Evolutionary conservation across 2,797 vertebrate genomes (phyloP).

Genomic region (Carcharodon carcharias): DNA sequence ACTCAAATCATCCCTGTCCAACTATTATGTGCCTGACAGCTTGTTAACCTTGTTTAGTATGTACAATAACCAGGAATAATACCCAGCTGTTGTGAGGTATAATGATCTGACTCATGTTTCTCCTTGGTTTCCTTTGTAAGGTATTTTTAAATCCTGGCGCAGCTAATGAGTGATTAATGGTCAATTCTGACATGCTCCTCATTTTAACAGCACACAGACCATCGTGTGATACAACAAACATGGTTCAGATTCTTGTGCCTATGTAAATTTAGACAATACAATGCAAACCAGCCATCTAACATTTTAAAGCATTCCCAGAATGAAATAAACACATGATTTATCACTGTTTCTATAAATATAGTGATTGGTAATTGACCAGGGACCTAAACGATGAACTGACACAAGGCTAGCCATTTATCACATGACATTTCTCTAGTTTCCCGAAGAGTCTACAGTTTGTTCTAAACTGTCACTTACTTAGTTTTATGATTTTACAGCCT

Average conservation of each 20-base stretch:
- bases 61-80: neutral
- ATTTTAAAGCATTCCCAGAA: neutral
- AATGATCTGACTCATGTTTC: neutral
- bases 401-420: constrained; percentile 6
- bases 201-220: neutral
- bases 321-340: constrained; percentile 22
- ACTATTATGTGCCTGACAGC: neutral
- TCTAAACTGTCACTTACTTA: neutral
- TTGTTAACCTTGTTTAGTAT: neutral
- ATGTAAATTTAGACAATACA: constrained; percentile 33
- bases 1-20: neutral
- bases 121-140: neutral
- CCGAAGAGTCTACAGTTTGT: neutral
- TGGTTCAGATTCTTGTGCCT: neutral
- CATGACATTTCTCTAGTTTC: neutral
- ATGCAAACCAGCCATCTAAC: neutral
- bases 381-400: neutral
- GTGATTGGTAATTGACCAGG: neutral
- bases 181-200: neutral
- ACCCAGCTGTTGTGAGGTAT: constrained; percentile 8
- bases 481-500: constrained; percentile 3
- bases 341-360: neutral
- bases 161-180: constrained; percentile 11
- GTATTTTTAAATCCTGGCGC: neutral
- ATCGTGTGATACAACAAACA: neutral